Evolutionary conservation across 1,140 invertebrate species (phyloP), one percentile per base, ranked within the genome.

Genomic region (Pseudoatta argentina): DNA sequence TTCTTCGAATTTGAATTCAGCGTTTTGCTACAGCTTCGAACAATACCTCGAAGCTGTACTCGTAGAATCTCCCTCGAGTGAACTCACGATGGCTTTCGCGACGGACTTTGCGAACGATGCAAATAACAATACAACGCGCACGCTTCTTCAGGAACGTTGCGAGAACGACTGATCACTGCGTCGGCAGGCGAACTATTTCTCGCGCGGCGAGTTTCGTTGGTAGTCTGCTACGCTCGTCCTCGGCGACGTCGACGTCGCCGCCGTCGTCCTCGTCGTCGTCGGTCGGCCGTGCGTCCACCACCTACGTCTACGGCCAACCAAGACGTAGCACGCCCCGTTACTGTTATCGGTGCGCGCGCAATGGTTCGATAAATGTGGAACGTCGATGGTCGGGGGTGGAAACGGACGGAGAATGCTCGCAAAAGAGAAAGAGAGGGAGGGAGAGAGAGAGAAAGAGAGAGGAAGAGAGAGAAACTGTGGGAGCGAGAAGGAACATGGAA

Each of bases 281-380:
- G 71, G 53, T 88, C 83, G 76, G 27, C 66, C 85, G 78, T 86
- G 66, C 86, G 77, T 90, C 81, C 89, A 85, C 86, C 88, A 87
- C 76, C 89, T 79, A 85, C 61, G 73, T 89, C 85, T 73, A 85
- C 89, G 71, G 75, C 88, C 89, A 91, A 89, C 86, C 91, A 92
- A 92, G 91, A 90, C 82, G 79, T 91, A 81, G 89, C 86, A 89
- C 82, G 88, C 90, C 90, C 91, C 90, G 77, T 86, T 51, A 73
- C 86, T 67, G 75, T 89, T 89, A 88, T 88, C 91, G 86, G 75
- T 95, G 95, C 95, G 95, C 95, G 94, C 94, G 95, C 95, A 95
- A 85, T 94, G 92, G 95, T 94, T 95, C 95, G 94, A 95, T 95
- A 95, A 93, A 94, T 91, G 94, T 94, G 92, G 90, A 91, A 93